These are phyloP conservation scores for Epizoanthus illoricatus DNA, from an alignment of 92 coral and sea anemone genomes.

Conservation along the genomic window DNA sequence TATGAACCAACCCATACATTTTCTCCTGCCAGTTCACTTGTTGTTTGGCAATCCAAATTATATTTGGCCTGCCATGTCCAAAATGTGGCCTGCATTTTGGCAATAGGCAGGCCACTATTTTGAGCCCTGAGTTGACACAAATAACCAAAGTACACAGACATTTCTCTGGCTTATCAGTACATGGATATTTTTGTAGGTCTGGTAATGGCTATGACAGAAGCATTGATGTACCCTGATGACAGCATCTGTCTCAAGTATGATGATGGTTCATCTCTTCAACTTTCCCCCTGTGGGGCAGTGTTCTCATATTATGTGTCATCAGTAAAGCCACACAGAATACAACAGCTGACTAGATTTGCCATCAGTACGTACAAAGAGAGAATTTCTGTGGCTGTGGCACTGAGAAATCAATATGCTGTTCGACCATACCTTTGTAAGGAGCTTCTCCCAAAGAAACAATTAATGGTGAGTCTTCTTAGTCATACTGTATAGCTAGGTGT, in stretches of 20 bases:
- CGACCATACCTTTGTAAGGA: constrained; percentile 81
- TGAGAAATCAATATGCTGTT: constrained; percentile 79
- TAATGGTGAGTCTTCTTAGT: constrained; percentile 42
- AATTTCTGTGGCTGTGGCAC: constrained; percentile 56
- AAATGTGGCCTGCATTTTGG: too few species aligned
- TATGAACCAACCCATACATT: too few species aligned
- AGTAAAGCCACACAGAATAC: constrained; percentile 38
- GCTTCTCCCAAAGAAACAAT: constrained; percentile 42
- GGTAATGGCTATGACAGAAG: constrained; percentile 38
- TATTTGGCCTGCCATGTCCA: too few species aligned
- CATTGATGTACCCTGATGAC: constrained; percentile 62
- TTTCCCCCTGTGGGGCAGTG: constrained; percentile 80
- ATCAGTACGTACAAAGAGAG: constrained; percentile 58
- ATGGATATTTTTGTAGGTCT: neutral
- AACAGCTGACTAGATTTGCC: constrained; percentile 78
- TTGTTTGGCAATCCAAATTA: too few species aligned
- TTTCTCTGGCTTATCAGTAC: too few species aligned
- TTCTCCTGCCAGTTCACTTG: too few species aligned
- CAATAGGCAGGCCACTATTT: too few species aligned
- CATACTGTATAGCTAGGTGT: too few species aligned
- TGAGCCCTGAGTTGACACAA: too few species aligned
- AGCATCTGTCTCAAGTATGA: constrained; percentile 63
- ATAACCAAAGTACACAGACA: neutral
- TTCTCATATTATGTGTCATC: constrained; percentile 54
- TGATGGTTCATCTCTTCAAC: constrained; percentile 72